phyloP scores from a whole-genome alignment of 2,113 vertebrate species.

The Lagenorhynchus albirostris region DNA sequence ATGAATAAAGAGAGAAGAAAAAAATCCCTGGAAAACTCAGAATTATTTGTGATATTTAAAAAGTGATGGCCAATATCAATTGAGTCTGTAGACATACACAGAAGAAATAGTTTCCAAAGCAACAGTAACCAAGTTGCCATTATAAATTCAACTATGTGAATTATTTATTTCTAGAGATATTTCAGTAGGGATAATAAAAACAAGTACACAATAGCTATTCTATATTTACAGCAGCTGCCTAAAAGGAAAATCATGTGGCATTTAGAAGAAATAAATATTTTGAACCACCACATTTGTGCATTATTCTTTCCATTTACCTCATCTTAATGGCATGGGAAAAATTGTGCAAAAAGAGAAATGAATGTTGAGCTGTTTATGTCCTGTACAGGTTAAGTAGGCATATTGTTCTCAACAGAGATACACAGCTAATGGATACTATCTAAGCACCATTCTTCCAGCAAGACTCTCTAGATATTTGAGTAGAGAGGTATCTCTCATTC shows the following conservation, averaged over 20 bases:
- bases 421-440: background rate
- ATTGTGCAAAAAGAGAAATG: background rate
- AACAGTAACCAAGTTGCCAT: conserved; percentile 72
- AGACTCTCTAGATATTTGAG: background rate
- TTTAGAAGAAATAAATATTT: conserved; percentile 45
- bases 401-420: background rate
- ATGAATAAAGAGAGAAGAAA: background rate
- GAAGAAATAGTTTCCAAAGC: conserved; percentile 76
- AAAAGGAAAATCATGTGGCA: conserved; percentile 1
- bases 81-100: background rate
- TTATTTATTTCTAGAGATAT: conserved; percentile 71
- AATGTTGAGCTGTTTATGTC: background rate
- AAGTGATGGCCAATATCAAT: conserved; percentile 46
- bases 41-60: conserved; percentile 51
- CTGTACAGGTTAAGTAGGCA: background rate
- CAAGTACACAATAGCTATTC: conserved; percentile 22
- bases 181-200: conserved; percentile 68
- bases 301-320: conserved; percentile 7
- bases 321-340: background rate
- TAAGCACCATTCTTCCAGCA: background rate
- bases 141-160: conserved; percentile 51
- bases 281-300: background rate
- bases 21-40: background rate
- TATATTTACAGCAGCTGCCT: conserved; percentile 23
- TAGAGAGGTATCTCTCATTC: background rate